phyloP scores from a whole-genome alignment of 2,797 vertebrate species.

The Poecilia velifera region DNA sequence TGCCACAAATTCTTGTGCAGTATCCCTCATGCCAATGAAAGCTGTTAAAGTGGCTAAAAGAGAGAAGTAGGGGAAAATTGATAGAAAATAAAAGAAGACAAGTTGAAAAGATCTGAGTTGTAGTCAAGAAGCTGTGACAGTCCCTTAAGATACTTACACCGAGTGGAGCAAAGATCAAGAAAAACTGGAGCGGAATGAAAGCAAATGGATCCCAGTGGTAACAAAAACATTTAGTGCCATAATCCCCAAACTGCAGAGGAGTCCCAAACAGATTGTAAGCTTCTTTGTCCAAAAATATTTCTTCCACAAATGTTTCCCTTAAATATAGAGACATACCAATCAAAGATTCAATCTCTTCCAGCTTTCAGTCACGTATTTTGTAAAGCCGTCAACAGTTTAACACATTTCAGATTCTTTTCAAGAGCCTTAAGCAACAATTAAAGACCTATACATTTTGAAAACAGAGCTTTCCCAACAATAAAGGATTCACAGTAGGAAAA shows the following conservation, averaged over 20 bases:
- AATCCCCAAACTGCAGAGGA: not conserved
- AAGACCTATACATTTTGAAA: not conserved
- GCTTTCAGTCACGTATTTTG: not conserved
- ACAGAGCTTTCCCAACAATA: not conserved
- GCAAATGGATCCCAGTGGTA: conserved; percentile 4
- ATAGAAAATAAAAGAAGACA: conserved; percentile 4
- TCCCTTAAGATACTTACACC: not conserved
- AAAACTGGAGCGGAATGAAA: not conserved
- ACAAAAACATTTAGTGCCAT: not conserved
- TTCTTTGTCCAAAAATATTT: not conserved
- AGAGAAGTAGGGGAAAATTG: not conserved
- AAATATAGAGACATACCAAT: not conserved
- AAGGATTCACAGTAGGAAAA: not conserved
- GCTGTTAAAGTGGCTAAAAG: conserved; percentile 33
- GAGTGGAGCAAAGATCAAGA: conserved; percentile 2
- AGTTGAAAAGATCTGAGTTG: not conserved
- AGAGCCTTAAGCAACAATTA: not conserved
- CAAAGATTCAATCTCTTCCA: not conserved
- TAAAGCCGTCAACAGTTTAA: not conserved
- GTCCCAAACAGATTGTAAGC: not conserved
- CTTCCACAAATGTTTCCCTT: not conserved
- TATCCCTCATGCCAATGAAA: conserved; percentile 36
- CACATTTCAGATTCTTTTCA: not conserved
- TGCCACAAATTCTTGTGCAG: conserved; percentile 36
- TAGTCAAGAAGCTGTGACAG: not conserved